Conservation (phyloP, 2,797 vertebrate species). For the Antennarius maculatus region DNA sequence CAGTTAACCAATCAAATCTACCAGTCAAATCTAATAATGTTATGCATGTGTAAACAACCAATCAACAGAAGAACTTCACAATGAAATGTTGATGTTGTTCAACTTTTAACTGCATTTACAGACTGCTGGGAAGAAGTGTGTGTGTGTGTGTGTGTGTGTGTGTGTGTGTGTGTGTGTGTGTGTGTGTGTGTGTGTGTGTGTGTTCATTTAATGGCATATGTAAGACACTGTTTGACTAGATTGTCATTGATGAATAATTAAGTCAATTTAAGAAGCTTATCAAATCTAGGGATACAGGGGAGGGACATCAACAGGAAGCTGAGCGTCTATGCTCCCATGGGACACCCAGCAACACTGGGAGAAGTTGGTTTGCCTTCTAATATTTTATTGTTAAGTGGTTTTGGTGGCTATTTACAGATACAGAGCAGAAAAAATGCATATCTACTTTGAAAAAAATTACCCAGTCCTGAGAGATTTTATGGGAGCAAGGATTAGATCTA, state of each 20-base stretch:
- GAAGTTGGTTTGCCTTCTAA: slow-evolving; percentile 8
- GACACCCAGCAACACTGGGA: slow-evolving; percentile 30
- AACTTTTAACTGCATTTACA: too few relatives aligned
- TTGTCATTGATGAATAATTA: slow-evolving; percentile 76
- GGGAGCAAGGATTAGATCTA: too few relatives aligned
- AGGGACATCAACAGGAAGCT: slow-evolving; percentile 54
- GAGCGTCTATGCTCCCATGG: slow-evolving; percentile 51
- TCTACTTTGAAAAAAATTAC: too few relatives aligned
- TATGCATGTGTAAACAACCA: not conserved
- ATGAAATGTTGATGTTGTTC: too few relatives aligned
- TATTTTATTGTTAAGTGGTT: slow-evolving; percentile 1
- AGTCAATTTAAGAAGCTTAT: slow-evolving; percentile 73
- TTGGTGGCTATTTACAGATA: slow-evolving; percentile 6
- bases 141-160: slow-evolving; percentile 16
- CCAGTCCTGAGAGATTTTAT: too few relatives aligned
- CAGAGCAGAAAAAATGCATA: not conserved
- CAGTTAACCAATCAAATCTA: not conserved
- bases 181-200: slow-evolving; percentile 8
- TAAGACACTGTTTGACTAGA: slow-evolving; percentile 52
- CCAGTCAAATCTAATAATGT: too few relatives aligned
- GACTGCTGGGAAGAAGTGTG: not conserved
- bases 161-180: slow-evolving; percentile 19
- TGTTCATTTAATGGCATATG: slow-evolving; percentile 19
- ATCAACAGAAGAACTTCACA: too few relatives aligned
- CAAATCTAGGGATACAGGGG: slow-evolving; percentile 56